Evolutionary conservation across 2,113 vertebrate genomes (phyloP).

Genomic region (Kryptolebias marmoratus): DNA sequence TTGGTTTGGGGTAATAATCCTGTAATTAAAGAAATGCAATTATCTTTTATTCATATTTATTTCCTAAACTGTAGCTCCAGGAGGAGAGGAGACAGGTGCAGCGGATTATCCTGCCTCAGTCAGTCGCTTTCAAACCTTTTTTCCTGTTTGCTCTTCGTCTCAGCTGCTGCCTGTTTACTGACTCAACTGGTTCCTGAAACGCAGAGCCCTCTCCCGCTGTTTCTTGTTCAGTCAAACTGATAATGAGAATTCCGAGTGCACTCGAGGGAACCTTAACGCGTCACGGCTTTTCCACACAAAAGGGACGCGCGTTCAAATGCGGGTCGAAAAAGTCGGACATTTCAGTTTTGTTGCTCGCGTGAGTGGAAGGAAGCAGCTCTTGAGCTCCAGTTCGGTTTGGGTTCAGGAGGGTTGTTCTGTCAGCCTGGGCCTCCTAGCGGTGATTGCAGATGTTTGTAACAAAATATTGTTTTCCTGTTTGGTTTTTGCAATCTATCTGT

Average conservation of each 20-base stretch:
- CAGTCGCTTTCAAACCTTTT: constrained; percentile 2
- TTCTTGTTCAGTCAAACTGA: neutral
- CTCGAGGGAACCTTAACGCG: neutral
- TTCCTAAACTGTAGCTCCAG: too few species aligned
- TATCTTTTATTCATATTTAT: neutral
- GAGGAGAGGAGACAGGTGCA: constrained; percentile 63
- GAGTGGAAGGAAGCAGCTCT: too few species aligned
- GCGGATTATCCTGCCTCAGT: constrained; percentile 42
- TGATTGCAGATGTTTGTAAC: too few species aligned
- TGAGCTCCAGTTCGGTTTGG: neutral
- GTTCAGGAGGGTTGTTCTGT: neutral
- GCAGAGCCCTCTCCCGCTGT: neutral
- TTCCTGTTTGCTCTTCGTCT: constrained; percentile 23
- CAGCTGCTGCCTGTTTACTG: constrained; percentile 50
- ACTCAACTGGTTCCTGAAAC: neutral
- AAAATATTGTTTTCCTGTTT: too few species aligned
- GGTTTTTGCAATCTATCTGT: too few species aligned
- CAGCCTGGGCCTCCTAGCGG: neutral
- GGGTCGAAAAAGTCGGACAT: neutral
- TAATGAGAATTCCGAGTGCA: constrained; percentile 20
- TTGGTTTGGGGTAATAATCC: neutral
- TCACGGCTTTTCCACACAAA: neutral
- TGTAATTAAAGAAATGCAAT: neutral
- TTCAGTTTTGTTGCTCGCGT: neutral
- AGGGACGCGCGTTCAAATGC: neutral